Conservation (phyloP, 2,888 invertebrate species). For the Spisula subtruncata region DNA sequence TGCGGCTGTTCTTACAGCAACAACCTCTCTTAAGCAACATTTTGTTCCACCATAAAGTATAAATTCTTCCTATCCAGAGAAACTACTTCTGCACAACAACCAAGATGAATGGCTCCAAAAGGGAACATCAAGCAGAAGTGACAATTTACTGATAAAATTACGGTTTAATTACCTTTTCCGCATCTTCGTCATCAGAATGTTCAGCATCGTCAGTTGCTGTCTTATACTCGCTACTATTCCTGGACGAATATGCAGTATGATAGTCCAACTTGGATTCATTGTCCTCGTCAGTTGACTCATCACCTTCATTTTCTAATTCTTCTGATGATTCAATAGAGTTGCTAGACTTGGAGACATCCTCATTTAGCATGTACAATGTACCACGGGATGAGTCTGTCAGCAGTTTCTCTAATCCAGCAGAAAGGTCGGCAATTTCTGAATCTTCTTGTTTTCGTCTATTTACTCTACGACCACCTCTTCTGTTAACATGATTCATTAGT, state of each 20-base stretch:
- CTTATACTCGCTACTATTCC: constrained; percentile 12
- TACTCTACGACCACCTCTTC: constrained; percentile 34
- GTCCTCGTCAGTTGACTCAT: constrained; percentile 11
- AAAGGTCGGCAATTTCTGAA: constrained; percentile 28
- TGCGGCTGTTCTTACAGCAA: no score
- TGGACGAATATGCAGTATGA: constrained; percentile 48
- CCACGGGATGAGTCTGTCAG: constrained; percentile 44
- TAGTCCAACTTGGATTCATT: constrained; percentile 45
- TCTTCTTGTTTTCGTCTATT: constrained; percentile 13
- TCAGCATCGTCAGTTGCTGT: constrained; percentile 39
- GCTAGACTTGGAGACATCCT: background rate
- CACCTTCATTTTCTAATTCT: background rate
- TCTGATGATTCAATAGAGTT: background rate
- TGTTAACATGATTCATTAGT: constrained; percentile 45
- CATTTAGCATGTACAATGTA: constrained; percentile 58
- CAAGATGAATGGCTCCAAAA: no score
- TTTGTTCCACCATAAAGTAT: no score
- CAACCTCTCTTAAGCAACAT: no score
- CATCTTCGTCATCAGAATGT: constrained; percentile 20
- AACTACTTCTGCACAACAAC: no score
- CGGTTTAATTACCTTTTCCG: background rate
- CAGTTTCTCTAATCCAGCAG: constrained; percentile 13
- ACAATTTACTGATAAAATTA: no score
- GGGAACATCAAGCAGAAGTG: no score
- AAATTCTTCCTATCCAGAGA: no score